Evolutionary conservation across 1,140 invertebrate genomes (phyloP).

Genomic region (Hylaeus anthracinus): DNA sequence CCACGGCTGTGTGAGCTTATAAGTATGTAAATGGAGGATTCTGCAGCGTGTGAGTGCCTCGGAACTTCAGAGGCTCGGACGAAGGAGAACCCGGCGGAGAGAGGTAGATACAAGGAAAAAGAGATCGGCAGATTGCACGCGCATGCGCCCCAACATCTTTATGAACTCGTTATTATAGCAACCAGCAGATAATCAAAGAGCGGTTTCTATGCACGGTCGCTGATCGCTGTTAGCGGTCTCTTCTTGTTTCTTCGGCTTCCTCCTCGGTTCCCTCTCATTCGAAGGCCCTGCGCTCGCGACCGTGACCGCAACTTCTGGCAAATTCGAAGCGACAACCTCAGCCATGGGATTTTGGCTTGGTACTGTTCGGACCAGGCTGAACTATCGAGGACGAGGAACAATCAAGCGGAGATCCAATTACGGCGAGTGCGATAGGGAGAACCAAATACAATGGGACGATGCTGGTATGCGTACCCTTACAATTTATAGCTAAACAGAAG

Average conservation of each 20-base stretch:
- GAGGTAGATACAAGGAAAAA: background rate
- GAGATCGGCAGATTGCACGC: slow-evolving; percentile 47
- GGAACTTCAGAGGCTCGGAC: slow-evolving; percentile 29
- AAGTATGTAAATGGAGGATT: slow-evolving; percentile 75
- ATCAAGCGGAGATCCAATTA: too few relatives aligned
- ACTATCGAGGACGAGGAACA: too few relatives aligned
- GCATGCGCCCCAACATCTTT: slow-evolving; percentile 75
- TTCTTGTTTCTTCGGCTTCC: slow-evolving; percentile 54
- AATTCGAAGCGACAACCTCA: too few relatives aligned
- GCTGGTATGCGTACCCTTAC: too few relatives aligned
- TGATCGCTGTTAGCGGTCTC: slow-evolving; percentile 54
- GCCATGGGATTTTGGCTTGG: too few relatives aligned
- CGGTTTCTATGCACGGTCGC: slow-evolving; percentile 65
- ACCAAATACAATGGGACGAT: too few relatives aligned
- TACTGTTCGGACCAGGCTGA: too few relatives aligned
- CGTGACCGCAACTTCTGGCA: too few relatives aligned
- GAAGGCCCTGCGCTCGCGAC: slow-evolving; percentile 32
- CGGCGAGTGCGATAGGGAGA: too few relatives aligned
- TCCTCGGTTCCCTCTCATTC: slow-evolving; percentile 1
- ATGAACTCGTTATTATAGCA: slow-evolving; percentile 79
- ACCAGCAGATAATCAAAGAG: slow-evolving; percentile 78
- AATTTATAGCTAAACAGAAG: too few relatives aligned
- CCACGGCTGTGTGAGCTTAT: slow-evolving; percentile 58
- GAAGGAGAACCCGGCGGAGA: background rate
- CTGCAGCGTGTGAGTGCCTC: slow-evolving; percentile 64